Conservation (phyloP, 2,888 invertebrate species). For the Caenorhabditis sp. region DNA sequence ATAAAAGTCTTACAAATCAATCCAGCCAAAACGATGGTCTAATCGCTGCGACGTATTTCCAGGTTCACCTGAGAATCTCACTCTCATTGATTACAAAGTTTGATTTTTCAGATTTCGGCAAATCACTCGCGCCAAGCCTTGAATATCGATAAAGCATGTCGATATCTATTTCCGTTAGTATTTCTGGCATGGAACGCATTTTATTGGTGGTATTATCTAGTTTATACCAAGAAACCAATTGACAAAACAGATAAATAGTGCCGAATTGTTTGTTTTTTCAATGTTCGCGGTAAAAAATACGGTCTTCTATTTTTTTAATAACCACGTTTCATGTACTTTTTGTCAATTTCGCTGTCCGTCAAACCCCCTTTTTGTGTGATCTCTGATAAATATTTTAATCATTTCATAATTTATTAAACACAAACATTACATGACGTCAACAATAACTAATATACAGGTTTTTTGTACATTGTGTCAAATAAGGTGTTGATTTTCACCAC, state of each 20-base stretch:
- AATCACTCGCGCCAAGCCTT: conserved; percentile 56
- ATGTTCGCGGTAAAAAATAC: not conserved
- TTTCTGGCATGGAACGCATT: conserved; percentile 58
- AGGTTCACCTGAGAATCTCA: no score
- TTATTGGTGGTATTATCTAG: conserved; percentile 59
- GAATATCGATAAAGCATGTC: conserved; percentile 59
- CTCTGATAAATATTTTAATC: not conserved
- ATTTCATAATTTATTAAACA: not conserved
- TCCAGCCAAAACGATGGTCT: conserved; percentile 20
- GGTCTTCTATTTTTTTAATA: not conserved
- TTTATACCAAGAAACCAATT: conserved; percentile 32
- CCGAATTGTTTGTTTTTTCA: not conserved
- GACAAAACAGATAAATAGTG: conserved; percentile 11
- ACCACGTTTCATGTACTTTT: not conserved
- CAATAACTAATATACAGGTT: conserved; percentile 8
- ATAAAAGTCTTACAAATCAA: conserved; percentile 21
- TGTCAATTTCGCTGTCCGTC: not conserved
- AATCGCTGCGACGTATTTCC: conserved; percentile 35
- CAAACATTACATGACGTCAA: not conserved
- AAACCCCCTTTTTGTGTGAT: not conserved
- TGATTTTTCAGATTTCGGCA: conserved; percentile 34
- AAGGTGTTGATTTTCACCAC: conserved; percentile 16
- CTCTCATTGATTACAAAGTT: not conserved
- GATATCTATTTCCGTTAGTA: conserved; percentile 53
- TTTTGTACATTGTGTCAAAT: conserved; percentile 15